Conservation (phyloP, 2,113 vertebrate genomes). For the Pipra filicauda region DNA sequence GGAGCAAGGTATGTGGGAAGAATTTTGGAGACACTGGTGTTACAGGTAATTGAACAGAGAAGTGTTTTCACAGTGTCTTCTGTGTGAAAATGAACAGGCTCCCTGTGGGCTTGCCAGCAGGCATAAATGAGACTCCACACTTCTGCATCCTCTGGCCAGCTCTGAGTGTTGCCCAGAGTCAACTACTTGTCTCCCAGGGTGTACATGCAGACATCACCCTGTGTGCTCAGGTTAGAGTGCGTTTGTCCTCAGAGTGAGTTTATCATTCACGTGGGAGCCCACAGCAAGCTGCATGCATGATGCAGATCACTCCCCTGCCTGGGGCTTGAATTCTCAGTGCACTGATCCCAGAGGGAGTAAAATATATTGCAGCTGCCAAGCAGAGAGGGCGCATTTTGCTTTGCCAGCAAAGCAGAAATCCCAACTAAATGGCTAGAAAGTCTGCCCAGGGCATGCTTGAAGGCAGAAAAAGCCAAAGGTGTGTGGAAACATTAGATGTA, state of each 20-base stretch:
- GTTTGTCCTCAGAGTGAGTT: background rate
- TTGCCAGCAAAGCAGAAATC: background rate
- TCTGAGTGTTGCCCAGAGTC: background rate
- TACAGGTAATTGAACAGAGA: background rate
- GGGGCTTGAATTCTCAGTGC: background rate
- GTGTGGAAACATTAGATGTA: background rate
- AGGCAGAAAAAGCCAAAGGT: background rate
- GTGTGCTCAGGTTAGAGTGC: background rate
- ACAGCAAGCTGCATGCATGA: background rate
- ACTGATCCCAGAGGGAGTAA: background rate
- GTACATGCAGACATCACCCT: background rate
- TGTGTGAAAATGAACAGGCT: background rate
- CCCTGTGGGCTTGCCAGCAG: background rate
- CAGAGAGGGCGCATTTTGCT: background rate
- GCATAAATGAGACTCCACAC: background rate
- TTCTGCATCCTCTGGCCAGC: fast-evolving
- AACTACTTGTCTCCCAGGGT: fast-evolving
- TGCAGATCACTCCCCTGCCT: background rate
- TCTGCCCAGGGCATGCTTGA: background rate
- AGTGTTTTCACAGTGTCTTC: background rate
- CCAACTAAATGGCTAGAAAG: background rate
- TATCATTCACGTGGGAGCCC: background rate
- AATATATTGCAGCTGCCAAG: fast-evolving
- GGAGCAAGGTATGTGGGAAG: background rate
- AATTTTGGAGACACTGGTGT: background rate